Evolutionary conservation across 92 coral and sea anemone species (phyloP).

Genomic region (Palythoa grandiflora): DNA sequence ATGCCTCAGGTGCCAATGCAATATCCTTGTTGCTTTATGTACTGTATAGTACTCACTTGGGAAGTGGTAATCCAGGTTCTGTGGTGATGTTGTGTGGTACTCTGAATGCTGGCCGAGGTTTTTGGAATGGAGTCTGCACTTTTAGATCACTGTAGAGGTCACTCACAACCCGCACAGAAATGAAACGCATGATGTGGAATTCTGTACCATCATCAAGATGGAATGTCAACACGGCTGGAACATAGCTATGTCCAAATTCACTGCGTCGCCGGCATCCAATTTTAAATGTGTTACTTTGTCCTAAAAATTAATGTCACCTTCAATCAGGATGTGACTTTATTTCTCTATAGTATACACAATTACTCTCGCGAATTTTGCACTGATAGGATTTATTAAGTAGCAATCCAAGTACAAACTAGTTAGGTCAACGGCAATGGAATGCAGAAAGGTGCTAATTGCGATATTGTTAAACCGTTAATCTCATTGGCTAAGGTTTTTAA

Average conservation of each 20-base stretch:
- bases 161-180: slow-evolving; percentile 67
- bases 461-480: too few species aligned
- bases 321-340: too few species aligned
- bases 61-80: slow-evolving; percentile 57
- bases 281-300: slow-evolving; percentile 13
- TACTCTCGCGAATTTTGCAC: too few species aligned
- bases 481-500: too few species aligned
- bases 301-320: not conserved
- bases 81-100: slow-evolving; percentile 62
- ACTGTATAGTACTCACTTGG: slow-evolving; percentile 50
- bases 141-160: slow-evolving; percentile 72
- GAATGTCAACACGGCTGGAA: slow-evolving; percentile 72
- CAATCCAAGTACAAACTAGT: too few species aligned
- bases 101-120: slow-evolving; percentile 39
- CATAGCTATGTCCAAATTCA: slow-evolving; percentile 79
- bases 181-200: slow-evolving; percentile 73
- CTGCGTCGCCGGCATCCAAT: slow-evolving; percentile 63
- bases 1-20: too few species aligned
- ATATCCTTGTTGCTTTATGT: not conserved
- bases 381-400: too few species aligned
- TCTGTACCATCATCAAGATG: slow-evolving; percentile 22
- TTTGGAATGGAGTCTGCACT: slow-evolving; percentile 53
- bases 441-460: too few species aligned
- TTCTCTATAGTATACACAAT: too few species aligned
- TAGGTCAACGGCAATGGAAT: too few species aligned